Percentiles rank a stretch among this genome's conserved stretches.
phyloP scores from a whole-genome alignment of 1,140 invertebrate genomes.

The Wasmannia auropunctata region DNA sequence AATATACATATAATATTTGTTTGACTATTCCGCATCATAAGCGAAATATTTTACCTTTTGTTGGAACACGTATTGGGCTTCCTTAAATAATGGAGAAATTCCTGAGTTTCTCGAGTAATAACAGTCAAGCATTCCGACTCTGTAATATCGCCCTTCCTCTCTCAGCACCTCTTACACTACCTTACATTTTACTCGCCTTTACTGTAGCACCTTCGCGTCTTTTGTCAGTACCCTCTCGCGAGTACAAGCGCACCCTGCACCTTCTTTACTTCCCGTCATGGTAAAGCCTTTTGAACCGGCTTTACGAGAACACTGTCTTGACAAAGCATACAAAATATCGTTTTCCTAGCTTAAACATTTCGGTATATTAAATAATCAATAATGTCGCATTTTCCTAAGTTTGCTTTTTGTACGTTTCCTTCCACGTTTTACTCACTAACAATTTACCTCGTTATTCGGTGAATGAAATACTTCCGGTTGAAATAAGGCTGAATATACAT shows the following conservation, averaged over 20 bases:
- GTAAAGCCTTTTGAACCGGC: constrained; percentile 42
- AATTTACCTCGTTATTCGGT: not conserved
- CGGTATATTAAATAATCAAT: constrained; percentile 45
- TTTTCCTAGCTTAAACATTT: constrained; percentile 37
- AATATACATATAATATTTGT: not conserved
- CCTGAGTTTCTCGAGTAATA: constrained; percentile 56
- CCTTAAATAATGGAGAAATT: constrained; percentile 60
- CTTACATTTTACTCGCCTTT: constrained; percentile 50
- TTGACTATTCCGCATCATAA: not conserved
- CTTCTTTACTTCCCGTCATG: constrained; percentile 13
- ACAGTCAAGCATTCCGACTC: constrained; percentile 53
- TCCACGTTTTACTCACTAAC: too few species aligned
- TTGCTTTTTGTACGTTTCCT: not conserved
- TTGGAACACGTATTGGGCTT: constrained; percentile 37
- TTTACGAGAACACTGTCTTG: constrained; percentile 26
- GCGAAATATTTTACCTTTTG: constrained; percentile 44
- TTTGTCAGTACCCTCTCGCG: constrained; percentile 40
- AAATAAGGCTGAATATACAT: constrained; percentile 3
- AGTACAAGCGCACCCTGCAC: not conserved
- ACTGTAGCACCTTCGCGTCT: constrained; percentile 45
- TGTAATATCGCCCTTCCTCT: constrained; percentile 51
- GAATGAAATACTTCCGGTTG: constrained; percentile 26
- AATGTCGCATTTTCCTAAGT: not conserved
- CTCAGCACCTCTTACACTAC: constrained; percentile 5
- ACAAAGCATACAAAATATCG: constrained; percentile 47